Evolutionary conservation across 2,797 vertebrate species (phyloP), one percentile per base, ranked within the genome.

Genomic region (Enteromius paludinosus): DNA sequence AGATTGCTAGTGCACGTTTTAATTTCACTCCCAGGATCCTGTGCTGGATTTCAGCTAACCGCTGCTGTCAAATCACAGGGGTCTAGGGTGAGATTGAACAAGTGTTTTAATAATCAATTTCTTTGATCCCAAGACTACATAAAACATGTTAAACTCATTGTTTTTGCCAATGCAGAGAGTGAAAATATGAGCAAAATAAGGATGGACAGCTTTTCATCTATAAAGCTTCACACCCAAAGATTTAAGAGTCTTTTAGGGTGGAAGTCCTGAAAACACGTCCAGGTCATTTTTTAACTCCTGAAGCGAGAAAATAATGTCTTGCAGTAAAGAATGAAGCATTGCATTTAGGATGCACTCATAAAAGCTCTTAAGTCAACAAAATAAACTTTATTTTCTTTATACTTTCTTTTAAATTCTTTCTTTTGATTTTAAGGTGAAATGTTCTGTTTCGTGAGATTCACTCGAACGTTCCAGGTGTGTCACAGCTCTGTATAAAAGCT

Each of bases 11-110:
- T 35, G 70, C 47, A 66, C 35, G 38, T 59, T 20, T 86, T 83
- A 68, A 79, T 76, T 80, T 86, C 56, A 75, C 62, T 74, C 79
- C 41, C 75, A 73, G 75, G 69, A 78, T 74, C 80, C 62, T 52
- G 52, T 10, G 33, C 59, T 56, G 81, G 23, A 23, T 72, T 41
- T 81, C 43, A n/a, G 54, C 17, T 35, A 43, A 43, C 41, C 54
- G 45, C 68, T 41, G 43, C 76, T 52, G 15, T 73, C 69, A 81
- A 38, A 74, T 62, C 52, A 20, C 14, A 14, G 1, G 33, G 38
- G 79, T 23, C 35, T 23, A 20, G 30, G 65, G 59, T 82, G 65
- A 64, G 69, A 61, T n/a, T 73, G 45, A 82, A 74, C 84, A 64
- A 82, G 25, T 84, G 54, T 87, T 72, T 86, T 52, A 56, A 56